Evolutionary conservation across 2,888 invertebrate genomes (phyloP).

Genomic region (Pyrochroa serraticornis): DNA sequence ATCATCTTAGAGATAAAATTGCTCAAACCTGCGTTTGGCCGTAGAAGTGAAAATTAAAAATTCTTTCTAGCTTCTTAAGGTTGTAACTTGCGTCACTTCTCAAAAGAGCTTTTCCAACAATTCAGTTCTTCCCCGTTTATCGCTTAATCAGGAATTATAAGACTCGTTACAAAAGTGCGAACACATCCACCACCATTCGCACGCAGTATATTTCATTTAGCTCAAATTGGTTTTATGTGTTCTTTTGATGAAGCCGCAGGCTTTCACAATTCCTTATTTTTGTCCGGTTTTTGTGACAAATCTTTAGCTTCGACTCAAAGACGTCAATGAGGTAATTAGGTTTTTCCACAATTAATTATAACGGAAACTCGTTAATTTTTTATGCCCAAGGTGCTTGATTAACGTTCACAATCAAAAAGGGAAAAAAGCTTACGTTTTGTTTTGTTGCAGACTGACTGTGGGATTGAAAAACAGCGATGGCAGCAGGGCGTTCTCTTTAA

Average conservation of each 20-base stretch:
- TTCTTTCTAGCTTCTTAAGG: too few species aligned
- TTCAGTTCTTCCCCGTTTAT: background rate
- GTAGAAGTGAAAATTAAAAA: too few species aligned
- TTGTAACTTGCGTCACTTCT: too few species aligned
- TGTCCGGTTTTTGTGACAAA: background rate
- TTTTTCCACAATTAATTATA: too few species aligned
- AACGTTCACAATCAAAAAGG: background rate
- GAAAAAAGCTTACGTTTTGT: background rate
- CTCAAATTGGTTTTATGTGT: slow-evolving; percentile 13
- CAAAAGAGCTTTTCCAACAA: too few species aligned
- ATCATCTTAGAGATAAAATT: too few species aligned
- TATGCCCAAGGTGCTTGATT: background rate
- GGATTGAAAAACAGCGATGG: slow-evolving; percentile 69
- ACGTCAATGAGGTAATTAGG: background rate
- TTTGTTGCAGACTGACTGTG: slow-evolving; percentile 65
- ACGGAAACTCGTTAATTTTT: background rate
- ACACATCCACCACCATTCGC: background rate
- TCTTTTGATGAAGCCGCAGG: slow-evolving; percentile 4
- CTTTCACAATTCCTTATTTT: slow-evolving; percentile 1
- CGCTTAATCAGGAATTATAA: slow-evolving; percentile 3
- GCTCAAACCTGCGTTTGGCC: too few species aligned
- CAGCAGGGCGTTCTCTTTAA: slow-evolving; percentile 70
- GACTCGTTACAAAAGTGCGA: background rate
- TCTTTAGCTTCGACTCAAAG: background rate
- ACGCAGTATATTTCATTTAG: slow-evolving; percentile 5